Evolutionary conservation across 1,140 invertebrate species (phyloP).

Genomic region (Nebria ingens): DNA sequence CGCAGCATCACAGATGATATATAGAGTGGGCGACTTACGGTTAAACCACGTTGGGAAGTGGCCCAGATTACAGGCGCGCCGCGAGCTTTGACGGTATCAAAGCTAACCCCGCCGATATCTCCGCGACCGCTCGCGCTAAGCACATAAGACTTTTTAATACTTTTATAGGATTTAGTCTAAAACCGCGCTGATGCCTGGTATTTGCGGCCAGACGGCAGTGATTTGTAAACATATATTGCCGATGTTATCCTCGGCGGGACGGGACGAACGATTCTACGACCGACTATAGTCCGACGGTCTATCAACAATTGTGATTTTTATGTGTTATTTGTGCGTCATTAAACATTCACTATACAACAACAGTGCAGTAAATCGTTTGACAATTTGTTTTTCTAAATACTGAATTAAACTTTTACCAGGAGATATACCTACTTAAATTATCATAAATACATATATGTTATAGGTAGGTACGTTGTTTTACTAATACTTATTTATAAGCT

Average conservation of each 20-base stretch:
- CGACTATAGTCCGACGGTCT: too few species aligned
- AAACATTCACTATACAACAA: too few species aligned
- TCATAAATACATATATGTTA: too few species aligned
- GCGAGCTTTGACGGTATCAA: constrained; percentile 34
- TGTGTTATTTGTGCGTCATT: too few species aligned
- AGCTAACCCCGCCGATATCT: constrained; percentile 31
- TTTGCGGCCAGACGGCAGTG: constrained; percentile 27
- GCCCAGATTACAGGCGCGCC: constrained; percentile 48
- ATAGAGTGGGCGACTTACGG: constrained; percentile 55
- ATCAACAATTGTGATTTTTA: too few species aligned
- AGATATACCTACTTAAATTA: too few species aligned
- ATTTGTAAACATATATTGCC: constrained; percentile 32
- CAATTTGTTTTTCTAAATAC: too few species aligned
- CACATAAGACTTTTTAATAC: constrained; percentile 39
- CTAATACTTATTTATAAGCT: too few species aligned
- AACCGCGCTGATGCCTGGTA: constrained; percentile 19
- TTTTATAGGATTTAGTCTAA: constrained; percentile 31
- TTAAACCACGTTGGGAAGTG: constrained; percentile 56
- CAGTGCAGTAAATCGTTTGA: too few species aligned
- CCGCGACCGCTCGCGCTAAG: constrained; percentile 31
- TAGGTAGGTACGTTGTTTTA: too few species aligned
- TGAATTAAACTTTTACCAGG: too few species aligned
- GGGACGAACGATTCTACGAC: too few species aligned
- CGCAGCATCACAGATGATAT: constrained; percentile 40
- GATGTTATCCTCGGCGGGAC: constrained; percentile 13